phyloP scores from a whole-genome alignment of 2,113 vertebrate genomes.

The Trematocara zebra region DNA sequence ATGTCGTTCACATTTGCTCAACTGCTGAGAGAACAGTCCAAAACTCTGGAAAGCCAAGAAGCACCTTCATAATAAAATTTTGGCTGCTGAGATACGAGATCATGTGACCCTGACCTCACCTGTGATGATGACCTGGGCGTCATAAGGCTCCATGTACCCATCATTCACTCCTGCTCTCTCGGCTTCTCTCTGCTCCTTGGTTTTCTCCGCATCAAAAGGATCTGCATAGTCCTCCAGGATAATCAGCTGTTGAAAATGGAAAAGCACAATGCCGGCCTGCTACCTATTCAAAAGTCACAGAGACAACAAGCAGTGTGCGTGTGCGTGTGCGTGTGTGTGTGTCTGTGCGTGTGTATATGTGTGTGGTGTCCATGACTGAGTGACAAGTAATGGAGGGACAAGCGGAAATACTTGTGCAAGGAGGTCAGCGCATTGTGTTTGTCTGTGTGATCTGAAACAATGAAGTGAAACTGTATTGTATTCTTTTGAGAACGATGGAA shows the following conservation, averaged over 20 bases:
- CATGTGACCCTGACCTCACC: conserved; percentile 62
- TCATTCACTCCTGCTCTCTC: conserved; percentile 89
- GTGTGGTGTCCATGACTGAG: conserved; percentile 24
- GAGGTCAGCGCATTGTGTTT: conserved; percentile 56
- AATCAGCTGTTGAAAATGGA: conserved; percentile 75
- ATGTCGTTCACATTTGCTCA: not conserved
- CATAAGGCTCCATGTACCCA: conserved; percentile 95
- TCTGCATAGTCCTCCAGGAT: conserved; percentile 94
- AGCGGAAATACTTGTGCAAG: conserved; percentile 50
- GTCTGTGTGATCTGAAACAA: conserved; percentile 53
- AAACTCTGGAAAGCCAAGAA: not conserved
- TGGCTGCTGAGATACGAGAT: not conserved
- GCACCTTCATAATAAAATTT: not conserved
- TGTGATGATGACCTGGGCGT: conserved; percentile 95
- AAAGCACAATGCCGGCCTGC: not conserved
- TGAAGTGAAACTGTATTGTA: conserved; percentile 41
- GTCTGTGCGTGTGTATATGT: not conserved
- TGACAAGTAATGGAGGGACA: conserved; percentile 30
- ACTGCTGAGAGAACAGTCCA: not conserved
- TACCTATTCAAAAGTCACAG: not conserved
- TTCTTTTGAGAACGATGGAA: conserved; percentile 39
- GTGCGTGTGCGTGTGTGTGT: not conserved
- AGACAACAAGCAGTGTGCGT: not conserved
- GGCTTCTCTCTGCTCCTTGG: conserved; percentile 85
- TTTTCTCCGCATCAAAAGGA: conserved; percentile 89